Conservation (phyloP, 92 coral and sea anemone genomes). For the Palythoa grandis region DNA sequence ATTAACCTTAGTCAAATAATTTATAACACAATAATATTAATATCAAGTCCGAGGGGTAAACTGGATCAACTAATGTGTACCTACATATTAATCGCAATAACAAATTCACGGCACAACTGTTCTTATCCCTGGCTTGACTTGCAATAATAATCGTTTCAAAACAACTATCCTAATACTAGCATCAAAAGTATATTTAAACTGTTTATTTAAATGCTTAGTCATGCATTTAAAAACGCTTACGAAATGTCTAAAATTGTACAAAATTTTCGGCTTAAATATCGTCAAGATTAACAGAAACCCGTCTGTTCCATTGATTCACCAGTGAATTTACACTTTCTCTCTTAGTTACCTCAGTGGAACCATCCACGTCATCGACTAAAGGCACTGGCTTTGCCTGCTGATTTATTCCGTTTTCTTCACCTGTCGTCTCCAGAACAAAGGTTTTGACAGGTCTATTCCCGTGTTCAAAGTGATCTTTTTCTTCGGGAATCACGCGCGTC, state of each 20-base stretch:
- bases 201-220: neutral
- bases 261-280: conserved; percentile 9
- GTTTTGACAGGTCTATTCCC: conserved; percentile 9
- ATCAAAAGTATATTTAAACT: neutral
- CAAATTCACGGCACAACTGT: neutral
- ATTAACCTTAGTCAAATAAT: conserved; percentile 17
- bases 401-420: neutral
- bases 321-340: conserved; percentile 36
- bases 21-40: neutral
- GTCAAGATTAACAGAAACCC: conserved; percentile 24
- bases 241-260: neutral
- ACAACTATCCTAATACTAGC: neutral
- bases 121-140: neutral
- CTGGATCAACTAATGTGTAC: neutral
- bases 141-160: neutral
- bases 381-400: neutral
- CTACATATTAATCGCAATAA: neutral
- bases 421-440: conserved; percentile 26
- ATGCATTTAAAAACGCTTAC: neutral
- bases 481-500: conserved; percentile 15
- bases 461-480: conserved; percentile 6
- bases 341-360: neutral
- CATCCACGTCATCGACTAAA: neutral
- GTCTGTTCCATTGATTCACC: conserved; percentile 39
- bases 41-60: neutral